phyloP scores from a whole-genome alignment of 1,140 invertebrate species.

The Nasonia giraulti region DNA sequence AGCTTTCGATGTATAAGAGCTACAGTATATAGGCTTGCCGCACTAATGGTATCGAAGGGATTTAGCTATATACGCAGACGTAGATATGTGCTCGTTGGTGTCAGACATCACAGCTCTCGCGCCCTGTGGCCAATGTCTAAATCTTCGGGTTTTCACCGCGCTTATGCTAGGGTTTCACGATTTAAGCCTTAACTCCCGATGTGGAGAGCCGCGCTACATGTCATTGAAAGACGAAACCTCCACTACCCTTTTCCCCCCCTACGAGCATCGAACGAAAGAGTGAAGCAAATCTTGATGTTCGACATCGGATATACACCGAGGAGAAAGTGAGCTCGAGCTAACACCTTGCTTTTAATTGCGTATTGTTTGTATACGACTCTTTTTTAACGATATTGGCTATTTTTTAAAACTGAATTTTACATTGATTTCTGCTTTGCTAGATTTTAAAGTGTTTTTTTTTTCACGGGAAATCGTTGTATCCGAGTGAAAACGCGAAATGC shows the following conservation, averaged over 20 bases:
- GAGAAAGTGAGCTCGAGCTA: not conserved
- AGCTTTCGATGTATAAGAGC: too few relatives aligned
- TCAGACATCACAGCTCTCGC: not conserved
- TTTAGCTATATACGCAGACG: too few relatives aligned
- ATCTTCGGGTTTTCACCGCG: not conserved
- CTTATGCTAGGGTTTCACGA: not conserved
- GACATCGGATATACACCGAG: conserved; percentile 19
- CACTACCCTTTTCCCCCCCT: not conserved
- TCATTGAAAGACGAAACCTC: not conserved
- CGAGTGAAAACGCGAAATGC: too few relatives aligned
- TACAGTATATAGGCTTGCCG: too few relatives aligned
- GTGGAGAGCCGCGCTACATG: not conserved
- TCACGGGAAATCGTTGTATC: too few relatives aligned
- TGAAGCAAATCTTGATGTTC: not conserved
- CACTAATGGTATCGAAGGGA: too few relatives aligned
- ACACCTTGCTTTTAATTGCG: not conserved
- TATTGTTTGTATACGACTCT: too few relatives aligned
- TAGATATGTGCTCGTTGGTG: not conserved
- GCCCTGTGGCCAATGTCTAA: not conserved
- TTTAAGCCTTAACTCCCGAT: not conserved
- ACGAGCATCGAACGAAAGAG: too few relatives aligned
- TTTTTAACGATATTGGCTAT: too few relatives aligned
- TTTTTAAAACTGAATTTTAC: too few relatives aligned
- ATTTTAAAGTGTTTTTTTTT: too few relatives aligned
- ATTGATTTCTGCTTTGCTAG: too few relatives aligned